Conservation (phyloP, 2,888 invertebrate genomes). For the Scaptodrosophila latifasciaeformis region DNA sequence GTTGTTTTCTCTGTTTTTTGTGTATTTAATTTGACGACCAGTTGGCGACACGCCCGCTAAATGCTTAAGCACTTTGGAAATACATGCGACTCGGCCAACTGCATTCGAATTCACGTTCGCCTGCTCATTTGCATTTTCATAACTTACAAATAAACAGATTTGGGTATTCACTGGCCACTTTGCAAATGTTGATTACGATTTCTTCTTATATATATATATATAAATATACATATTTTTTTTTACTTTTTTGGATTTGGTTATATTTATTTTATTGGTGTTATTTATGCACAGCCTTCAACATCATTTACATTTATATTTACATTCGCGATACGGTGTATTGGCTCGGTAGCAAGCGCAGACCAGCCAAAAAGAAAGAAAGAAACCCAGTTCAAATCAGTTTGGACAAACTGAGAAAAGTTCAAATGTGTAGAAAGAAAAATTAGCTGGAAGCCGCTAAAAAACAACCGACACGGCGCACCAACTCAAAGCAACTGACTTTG, state of each 20-base stretch:
- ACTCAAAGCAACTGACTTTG: conserved; percentile 50
- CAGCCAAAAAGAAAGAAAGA: too few species aligned
- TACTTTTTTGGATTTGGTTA: too few species aligned
- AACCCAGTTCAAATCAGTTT: too few species aligned
- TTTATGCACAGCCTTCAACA: conserved; percentile 22
- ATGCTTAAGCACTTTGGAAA: conserved; percentile 2
- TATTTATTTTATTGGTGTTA: neutral
- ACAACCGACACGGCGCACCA: conserved; percentile 53
- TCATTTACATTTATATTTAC: conserved; percentile 17
- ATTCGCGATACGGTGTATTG: too few species aligned
- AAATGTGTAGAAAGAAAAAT: conserved; percentile 11
- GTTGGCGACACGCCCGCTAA: conserved; percentile 39
- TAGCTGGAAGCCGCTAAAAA: neutral
- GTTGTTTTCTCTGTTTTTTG: neutral
- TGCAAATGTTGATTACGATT: neutral
- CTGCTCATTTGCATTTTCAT: too few species aligned
- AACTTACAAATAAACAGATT: neutral
- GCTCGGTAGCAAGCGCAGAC: too few species aligned
- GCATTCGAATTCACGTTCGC: too few species aligned
- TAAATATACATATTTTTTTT: too few species aligned
- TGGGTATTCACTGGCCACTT: neutral
- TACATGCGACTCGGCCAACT: too few species aligned
- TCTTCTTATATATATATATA: too few species aligned
- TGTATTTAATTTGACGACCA: conserved; percentile 27
- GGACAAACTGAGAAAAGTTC: too few species aligned